phyloP scores from a whole-genome alignment of 2,888 invertebrate species.

The Ptilodon capucinus region DNA sequence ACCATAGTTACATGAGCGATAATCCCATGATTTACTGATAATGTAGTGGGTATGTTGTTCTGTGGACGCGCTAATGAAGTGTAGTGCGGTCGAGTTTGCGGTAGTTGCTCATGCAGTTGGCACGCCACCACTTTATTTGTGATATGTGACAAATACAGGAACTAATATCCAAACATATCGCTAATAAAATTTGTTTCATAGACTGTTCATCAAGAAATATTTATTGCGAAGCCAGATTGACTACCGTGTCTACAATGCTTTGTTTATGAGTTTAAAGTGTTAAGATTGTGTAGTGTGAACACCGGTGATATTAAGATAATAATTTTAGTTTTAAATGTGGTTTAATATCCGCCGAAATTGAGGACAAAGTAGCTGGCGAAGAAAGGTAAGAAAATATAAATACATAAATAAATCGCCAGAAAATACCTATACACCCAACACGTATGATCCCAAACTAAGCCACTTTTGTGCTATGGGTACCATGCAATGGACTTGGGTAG shows the following conservation, averaged over 20 bases:
- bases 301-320: constrained; percentile 19
- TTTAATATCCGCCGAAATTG: constrained; percentile 50
- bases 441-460: too few relatives aligned
- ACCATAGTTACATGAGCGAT: constrained; percentile 33
- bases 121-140: constrained; percentile 72
- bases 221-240: constrained; percentile 7
- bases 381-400: constrained; percentile 52
- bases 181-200: constrained; percentile 7
- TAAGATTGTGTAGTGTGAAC: constrained; percentile 28
- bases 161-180: constrained; percentile 27
- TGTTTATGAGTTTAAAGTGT: constrained; percentile 20
- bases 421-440: too few relatives aligned
- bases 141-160: constrained; percentile 58
- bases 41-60: constrained; percentile 65
- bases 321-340: constrained; percentile 34
- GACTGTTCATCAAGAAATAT: not conserved
- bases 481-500: too few relatives aligned
- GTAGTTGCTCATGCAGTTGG: constrained; percentile 76
- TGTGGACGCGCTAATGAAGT: constrained; percentile 76
- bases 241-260: constrained; percentile 12
- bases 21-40: constrained; percentile 32
- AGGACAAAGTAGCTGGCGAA: constrained; percentile 50
- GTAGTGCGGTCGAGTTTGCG: constrained; percentile 74
- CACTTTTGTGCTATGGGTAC: too few relatives aligned
- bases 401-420: too few relatives aligned